Conservation (phyloP, 2,888 invertebrate species). For the Heliconius charithonia region DNA sequence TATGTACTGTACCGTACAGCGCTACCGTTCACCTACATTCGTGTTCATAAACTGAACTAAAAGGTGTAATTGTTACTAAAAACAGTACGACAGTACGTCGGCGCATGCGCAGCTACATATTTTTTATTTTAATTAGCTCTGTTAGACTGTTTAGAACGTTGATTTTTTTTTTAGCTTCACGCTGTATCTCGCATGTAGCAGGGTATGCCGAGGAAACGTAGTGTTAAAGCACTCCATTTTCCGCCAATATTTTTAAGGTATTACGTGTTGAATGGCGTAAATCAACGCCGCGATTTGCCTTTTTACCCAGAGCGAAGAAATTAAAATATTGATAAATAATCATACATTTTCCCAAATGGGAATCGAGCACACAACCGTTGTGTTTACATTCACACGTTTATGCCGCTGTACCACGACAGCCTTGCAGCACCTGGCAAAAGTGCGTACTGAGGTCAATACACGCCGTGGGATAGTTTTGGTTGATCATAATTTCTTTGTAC, state of each 20-base stretch:
- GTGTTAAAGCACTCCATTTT: no score
- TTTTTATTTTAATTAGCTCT: constrained; percentile 59
- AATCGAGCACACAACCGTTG: no score
- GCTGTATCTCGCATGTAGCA: no score
- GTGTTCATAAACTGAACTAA: constrained; percentile 61
- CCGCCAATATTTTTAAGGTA: no score
- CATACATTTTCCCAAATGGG: no score
- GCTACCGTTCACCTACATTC: constrained; percentile 62
- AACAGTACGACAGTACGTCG: constrained; percentile 55
- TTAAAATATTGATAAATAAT: no score
- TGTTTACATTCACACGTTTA: no score
- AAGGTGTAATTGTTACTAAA: constrained; percentile 70
- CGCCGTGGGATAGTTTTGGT: constrained; percentile 36
- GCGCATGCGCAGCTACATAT: constrained; percentile 43
- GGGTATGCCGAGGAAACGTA: no score
- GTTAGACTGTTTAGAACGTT: constrained; percentile 57
- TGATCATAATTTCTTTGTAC: constrained; percentile 6
- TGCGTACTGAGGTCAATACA: constrained; percentile 47
- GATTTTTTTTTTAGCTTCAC: constrained; percentile 36
- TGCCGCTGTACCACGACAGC: no score
- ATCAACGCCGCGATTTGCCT: no score
- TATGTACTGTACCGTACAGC: constrained; percentile 50
- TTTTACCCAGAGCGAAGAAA: no score
- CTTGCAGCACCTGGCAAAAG: constrained; percentile 47
- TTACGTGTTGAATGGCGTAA: no score